These are phyloP conservation scores for Acleris sparsana DNA, from an alignment of 2,888 invertebrate genomes.

Conservation along the genomic window DNA sequence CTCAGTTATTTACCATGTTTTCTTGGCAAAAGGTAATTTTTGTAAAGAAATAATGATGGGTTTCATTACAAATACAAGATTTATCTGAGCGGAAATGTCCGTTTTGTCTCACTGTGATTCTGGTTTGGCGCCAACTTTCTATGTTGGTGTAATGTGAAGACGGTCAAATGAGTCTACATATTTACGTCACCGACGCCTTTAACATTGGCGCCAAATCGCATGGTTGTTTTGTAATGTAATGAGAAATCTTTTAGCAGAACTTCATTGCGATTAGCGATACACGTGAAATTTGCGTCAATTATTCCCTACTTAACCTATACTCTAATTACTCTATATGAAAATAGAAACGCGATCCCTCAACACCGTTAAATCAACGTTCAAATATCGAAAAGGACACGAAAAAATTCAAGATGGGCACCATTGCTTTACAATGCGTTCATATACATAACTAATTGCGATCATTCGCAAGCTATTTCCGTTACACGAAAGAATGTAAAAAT, in stretches of 20 bases:
- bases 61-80: slow-evolving; percentile 16
- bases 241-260: neutral
- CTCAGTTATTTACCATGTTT: neutral
- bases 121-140: slow-evolving; percentile 37
- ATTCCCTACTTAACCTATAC: too few species aligned
- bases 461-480: slow-evolving; percentile 32
- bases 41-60: slow-evolving; percentile 2
- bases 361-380: too few species aligned
- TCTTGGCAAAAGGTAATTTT: slow-evolving; percentile 9
- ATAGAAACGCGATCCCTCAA: too few species aligned
- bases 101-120: slow-evolving; percentile 19
- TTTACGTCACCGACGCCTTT: slow-evolving; percentile 19
- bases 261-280: neutral
- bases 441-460: slow-evolving; percentile 17
- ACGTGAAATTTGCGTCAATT: neutral
- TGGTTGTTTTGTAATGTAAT: neutral
- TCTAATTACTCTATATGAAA: too few species aligned
- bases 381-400: too few species aligned
- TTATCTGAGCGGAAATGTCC: slow-evolving; percentile 26
- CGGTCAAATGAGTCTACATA: slow-evolving; percentile 15
- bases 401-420: neutral
- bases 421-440: slow-evolving; percentile 1
- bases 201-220: slow-evolving; percentile 20
- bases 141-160: slow-evolving; percentile 25
- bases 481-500: slow-evolving; percentile 34